Percentiles rank a stretch among this genome's conserved stretches.
Evolutionary conservation across 2,888 invertebrate genomes (phyloP).

Genomic region (Pyralis farinalis): DNA sequence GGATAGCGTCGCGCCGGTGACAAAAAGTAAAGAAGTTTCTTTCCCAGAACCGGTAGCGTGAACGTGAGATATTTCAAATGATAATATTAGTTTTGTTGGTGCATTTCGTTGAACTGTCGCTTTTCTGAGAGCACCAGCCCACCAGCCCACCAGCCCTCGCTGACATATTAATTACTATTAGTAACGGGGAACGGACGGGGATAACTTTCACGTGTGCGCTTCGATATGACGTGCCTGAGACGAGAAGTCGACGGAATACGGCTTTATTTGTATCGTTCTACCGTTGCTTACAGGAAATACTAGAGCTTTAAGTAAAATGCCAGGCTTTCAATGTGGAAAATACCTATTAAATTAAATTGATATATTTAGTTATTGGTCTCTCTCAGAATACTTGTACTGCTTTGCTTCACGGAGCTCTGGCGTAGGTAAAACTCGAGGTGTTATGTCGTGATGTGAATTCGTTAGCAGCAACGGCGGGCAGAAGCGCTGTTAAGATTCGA

Average conservation of each 20-base stretch:
- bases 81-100: constrained; percentile 63
- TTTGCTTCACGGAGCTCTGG: too few species aligned
- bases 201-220: constrained; percentile 31
- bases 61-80: constrained; percentile 67
- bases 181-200: too few species aligned
- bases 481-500: background rate
- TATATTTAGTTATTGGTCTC: too few species aligned
- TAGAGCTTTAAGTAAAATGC: too few species aligned
- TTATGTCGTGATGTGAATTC: constrained; percentile 31
- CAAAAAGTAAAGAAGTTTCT: constrained; percentile 37
- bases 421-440: background rate
- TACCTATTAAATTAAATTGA: too few species aligned
- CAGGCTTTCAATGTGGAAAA: too few species aligned
- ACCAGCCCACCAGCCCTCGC: too few species aligned
- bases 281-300: too few species aligned
- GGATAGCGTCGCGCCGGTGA: constrained; percentile 36
- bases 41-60: constrained; percentile 58
- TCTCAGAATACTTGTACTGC: too few species aligned
- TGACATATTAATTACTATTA: constrained; percentile 63
- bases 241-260: background rate
- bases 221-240: constrained; percentile 12
- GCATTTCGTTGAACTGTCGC: constrained; percentile 56
- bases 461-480: constrained; percentile 15
- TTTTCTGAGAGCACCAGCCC: constrained; percentile 37
- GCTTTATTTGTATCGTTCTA: too few species aligned